Evolutionary conservation across 2,888 invertebrate genomes (phyloP).

Genomic region (Deilephila porcellus): DNA sequence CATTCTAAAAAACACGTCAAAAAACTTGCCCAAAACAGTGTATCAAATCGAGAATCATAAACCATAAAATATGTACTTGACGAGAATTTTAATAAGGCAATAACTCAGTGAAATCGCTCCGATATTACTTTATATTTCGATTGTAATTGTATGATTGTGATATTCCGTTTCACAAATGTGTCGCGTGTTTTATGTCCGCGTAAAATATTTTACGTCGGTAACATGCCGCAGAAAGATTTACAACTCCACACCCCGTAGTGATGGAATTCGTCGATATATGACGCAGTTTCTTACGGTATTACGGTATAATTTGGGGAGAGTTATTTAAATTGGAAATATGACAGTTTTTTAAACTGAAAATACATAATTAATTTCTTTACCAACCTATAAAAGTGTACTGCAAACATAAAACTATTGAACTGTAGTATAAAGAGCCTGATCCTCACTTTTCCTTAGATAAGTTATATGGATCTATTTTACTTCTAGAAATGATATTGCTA

Average conservation of each 20-base stretch:
- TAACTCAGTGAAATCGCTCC: slow-evolving; percentile 4
- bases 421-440: too few relatives aligned
- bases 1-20: background rate
- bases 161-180: slow-evolving; percentile 23
- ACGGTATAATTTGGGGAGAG: too few relatives aligned
- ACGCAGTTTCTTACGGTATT: background rate
- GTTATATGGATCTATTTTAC: too few relatives aligned
- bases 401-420: too few relatives aligned
- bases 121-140: slow-evolving; percentile 24
- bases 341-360: too few relatives aligned
- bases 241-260: slow-evolving; percentile 15
- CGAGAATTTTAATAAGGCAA: slow-evolving; percentile 3
- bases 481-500: too few relatives aligned
- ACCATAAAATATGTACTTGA: background rate
- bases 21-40: background rate
- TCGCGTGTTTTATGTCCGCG: slow-evolving; percentile 13
- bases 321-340: too few relatives aligned
- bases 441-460: too few relatives aligned
- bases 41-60: background rate
- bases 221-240: slow-evolving; percentile 25
- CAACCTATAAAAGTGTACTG: too few relatives aligned
- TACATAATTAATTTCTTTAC: too few relatives aligned
- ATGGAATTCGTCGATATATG: background rate
- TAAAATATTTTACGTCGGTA: slow-evolving; percentile 25
- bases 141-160: slow-evolving; percentile 25